Base-by-base conservation (phyloP, 2,797 vertebrate genomes). In the Phrynocephalus forsythii region DNA sequence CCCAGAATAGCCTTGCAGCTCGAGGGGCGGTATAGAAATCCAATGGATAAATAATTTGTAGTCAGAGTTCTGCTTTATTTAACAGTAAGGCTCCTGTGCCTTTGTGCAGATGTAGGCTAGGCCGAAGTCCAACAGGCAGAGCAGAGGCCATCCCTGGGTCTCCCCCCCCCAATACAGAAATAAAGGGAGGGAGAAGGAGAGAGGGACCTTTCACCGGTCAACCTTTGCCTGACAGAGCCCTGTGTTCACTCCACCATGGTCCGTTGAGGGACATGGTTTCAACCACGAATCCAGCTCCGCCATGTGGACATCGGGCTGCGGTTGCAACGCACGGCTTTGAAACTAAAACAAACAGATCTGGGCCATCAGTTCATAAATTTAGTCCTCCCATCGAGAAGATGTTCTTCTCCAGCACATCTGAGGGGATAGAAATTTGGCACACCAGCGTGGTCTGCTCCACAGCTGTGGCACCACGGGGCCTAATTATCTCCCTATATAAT, bases 301-400 rank as follows among this genome's bases (percentile, higher is more conserved):
- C 22, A 20, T 76, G 48, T 26, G 11, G 78, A 69, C 68, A 81
- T 56, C 33, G 73, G 76, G 85, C 50, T 52, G 79, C 56, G 71
- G 60, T 44, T 81, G 56, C 30, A 9, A 76, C 33, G 2, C 10
- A 66, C 26, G 44, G 78, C 10, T 87, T 75, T 85, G 38, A 11
- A 63, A 68, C 75, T 68, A 50, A 13, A 1, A 67, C 69, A 88
- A 76, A 56, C 15, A 22, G 78, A 76, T 18, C 5, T 20, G 11
- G 30, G 16, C n/a, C 3, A 18, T 68, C 87, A 85, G 79, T 81
- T 81, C 48, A 85, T 88, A 85, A 81, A 85, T 88, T 85, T 88
- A 56, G 48, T 77, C 56, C 26, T 30, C 69, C 33, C 68, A 52
- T 85, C 28, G 24, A 22, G 78, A 75, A 48, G 18, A 76, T 68